Base-by-base conservation (phyloP, 2,797 vertebrate species). In the Hemibagrus guttatus region DNA sequence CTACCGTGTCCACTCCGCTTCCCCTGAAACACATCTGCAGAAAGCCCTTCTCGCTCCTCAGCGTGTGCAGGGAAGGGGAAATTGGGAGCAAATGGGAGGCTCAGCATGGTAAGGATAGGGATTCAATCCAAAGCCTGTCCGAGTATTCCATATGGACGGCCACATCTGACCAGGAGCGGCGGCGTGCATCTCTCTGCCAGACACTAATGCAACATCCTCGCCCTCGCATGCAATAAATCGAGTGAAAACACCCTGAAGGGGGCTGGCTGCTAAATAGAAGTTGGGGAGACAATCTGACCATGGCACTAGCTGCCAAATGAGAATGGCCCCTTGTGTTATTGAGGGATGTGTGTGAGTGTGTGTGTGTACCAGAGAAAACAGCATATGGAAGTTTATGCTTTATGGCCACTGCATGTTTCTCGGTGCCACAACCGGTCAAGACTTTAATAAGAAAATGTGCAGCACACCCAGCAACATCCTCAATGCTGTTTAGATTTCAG, bases 161-260 rank as follows among this genome's bases (percentile, higher is more conserved):
- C 66, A 59, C 78, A 69, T 72, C 63, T 85, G 84, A 54, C 68
- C 59, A 83, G 61, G n/a, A 85, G 74, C 61, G 64, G 31, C 78
- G 58, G 63, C 52, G 16, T 58, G 31, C 16, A 59, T 82, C 84
- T 85, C 46, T n/a, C 49, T 89, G 88, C 85, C 87, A 91, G 84
- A 76, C 58, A n/a, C 84, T 71, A 82, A 89, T 87, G 78, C 80
- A 84, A 86, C 87, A 89, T 87, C 85, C 85, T 69, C 46, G 39
- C 49, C 68, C 66, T 64, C 39, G 59, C 72, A 76, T 84, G 49
- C 79, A 89, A 75, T 89, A 87, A 87, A 90, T 89, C 79, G 87
- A 88, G 85, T 86, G 76, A 89, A 86, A 88, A 86, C 89, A 86
- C 39, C 81, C 64, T 87, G 88, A 86, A 88, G 90, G 82, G 82